Conservation (phyloP, 2,888 invertebrate genomes). For the Escarpia spicata region DNA sequence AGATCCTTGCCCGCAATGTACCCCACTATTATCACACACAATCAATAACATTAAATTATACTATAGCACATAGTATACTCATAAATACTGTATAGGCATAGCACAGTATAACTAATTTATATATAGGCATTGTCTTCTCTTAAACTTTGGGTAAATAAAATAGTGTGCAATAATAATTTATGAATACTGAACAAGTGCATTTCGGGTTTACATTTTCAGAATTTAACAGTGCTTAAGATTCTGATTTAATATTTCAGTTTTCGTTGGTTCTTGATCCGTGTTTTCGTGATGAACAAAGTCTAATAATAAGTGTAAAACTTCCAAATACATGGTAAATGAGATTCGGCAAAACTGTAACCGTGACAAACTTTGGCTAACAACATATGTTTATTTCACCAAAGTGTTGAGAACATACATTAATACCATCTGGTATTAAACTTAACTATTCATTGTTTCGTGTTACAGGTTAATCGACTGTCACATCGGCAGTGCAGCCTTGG, state of each 20-base stretch:
- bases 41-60: neutral
- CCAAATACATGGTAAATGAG: neutral
- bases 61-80: neutral
- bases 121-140: no score
- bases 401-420: neutral
- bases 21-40: neutral
- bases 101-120: neutral
- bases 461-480: constrained; percentile 20
- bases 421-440: constrained; percentile 9
- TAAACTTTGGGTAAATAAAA: neutral
- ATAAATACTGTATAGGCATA: neutral
- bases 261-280: neutral
- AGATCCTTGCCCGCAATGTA: neutral
- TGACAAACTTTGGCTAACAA: constrained; percentile 6
- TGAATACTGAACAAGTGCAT: constrained; percentile 13
- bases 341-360: neutral
- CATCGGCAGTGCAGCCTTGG: neutral
- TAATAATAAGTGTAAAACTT: neutral
- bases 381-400: neutral
- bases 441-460: constrained; percentile 22
- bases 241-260: neutral
- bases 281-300: neutral
- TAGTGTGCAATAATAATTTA: neutral
- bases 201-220: neutral
- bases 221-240: neutral